Evolutionary conservation across 2,113 vertebrate genomes (phyloP).

Genomic region (Sula dactylatra): DNA sequence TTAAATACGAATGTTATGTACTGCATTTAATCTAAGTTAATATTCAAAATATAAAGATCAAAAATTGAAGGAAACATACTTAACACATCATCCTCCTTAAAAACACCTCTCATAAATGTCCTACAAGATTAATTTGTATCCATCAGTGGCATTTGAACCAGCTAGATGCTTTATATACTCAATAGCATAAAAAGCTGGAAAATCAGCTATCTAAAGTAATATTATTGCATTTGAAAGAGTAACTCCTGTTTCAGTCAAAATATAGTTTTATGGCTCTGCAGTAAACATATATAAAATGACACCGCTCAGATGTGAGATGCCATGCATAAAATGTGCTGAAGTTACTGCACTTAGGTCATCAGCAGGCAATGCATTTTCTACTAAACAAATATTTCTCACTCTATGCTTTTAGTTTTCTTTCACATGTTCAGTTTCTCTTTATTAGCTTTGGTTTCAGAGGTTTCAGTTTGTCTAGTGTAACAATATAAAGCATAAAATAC

Average conservation of each 20-base stretch:
- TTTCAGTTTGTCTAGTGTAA: not conserved
- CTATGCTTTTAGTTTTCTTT: not conserved
- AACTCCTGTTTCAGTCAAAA: not conserved
- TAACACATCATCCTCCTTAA: not conserved
- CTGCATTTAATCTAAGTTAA: not conserved
- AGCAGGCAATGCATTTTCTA: not conserved
- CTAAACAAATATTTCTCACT: not conserved
- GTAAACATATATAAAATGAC: not conserved
- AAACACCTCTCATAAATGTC: not conserved
- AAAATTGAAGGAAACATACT: not conserved
- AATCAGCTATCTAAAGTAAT: not conserved
- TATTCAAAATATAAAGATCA: not conserved
- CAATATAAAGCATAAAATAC: not conserved
- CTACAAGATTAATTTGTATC: not conserved
- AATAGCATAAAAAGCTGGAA: not conserved
- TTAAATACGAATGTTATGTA: not conserved
- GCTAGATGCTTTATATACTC: not conserved
- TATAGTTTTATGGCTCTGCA: not conserved
- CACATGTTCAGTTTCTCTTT: not conserved
- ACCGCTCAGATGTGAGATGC: not conserved
- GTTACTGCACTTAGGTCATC: not conserved
- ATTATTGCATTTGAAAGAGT: not conserved
- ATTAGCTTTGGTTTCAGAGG: not conserved
- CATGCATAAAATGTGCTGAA: not conserved
- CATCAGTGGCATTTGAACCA: not conserved